These are phyloP conservation scores for Merodon equestris DNA, from an alignment of 2,888 invertebrate genomes.

Conservation along the genomic window DNA sequence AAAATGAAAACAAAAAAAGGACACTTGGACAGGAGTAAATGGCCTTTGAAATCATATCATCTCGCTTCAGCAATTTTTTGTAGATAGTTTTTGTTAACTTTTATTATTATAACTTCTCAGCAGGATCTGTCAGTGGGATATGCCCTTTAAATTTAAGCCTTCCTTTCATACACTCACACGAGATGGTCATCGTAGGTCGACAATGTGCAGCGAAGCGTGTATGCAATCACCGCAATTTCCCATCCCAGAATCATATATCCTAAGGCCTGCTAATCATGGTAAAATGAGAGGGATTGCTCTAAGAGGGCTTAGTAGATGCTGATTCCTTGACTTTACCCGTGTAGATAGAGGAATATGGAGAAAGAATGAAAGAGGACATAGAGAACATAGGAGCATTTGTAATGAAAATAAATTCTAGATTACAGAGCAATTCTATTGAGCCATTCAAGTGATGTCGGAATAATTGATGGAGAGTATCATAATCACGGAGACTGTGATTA, in stretches of 20 bases:
- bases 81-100: slow-evolving; percentile 61
- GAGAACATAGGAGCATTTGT: background rate
- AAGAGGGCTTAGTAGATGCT: slow-evolving; percentile 40
- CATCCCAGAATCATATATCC: slow-evolving; percentile 44
- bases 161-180: no score
- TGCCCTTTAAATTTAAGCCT: slow-evolving; percentile 31
- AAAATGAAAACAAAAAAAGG: slow-evolving; percentile 21
- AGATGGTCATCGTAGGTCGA: background rate
- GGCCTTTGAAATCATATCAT: slow-evolving; percentile 66
- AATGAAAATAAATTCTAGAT: slow-evolving; percentile 43
- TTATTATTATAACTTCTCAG: slow-evolving; percentile 60
- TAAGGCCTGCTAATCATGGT: slow-evolving; percentile 52
- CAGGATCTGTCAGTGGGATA: slow-evolving; percentile 36
- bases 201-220: slow-evolving; percentile 27
- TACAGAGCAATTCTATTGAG: slow-evolving; percentile 31
- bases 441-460: slow-evolving; percentile 31
- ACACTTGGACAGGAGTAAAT: slow-evolving; percentile 58
- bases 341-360: background rate
- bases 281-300: slow-evolving; percentile 44
- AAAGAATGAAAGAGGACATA: background rate
- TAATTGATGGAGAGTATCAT: slow-evolving; percentile 6
- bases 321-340: background rate
- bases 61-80: slow-evolving; percentile 60
- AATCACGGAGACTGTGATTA: slow-evolving; percentile 28
- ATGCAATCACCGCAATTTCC: slow-evolving; percentile 6